Conservation (phyloP, 2,113 vertebrate genomes). For the Ophiodon elongatus region DNA sequence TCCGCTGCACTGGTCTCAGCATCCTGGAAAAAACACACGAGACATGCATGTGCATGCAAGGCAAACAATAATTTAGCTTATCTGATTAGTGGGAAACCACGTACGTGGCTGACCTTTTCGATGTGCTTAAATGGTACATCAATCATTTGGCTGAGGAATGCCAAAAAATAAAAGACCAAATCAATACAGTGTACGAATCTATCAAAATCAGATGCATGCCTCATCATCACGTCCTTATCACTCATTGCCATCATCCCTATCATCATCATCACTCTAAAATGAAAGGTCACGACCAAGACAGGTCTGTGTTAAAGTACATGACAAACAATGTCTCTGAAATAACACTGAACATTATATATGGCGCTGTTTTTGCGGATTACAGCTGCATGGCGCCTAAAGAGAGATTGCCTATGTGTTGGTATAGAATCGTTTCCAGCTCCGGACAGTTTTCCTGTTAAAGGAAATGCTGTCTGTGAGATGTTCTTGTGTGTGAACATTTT, state of each 20-base stretch:
- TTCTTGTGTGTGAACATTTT: slow-evolving; percentile 29
- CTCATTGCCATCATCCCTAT: slow-evolving; percentile 23
- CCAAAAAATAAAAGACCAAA: slow-evolving; percentile 7
- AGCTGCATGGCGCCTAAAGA: slow-evolving; percentile 2
- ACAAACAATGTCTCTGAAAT: neutral
- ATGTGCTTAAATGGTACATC: slow-evolving; percentile 50
- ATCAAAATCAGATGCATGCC: slow-evolving; percentile 1
- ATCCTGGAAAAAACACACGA: slow-evolving; percentile 80
- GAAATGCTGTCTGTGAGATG: slow-evolving; percentile 24
- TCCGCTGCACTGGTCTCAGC: slow-evolving; percentile 83
- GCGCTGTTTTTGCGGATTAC: neutral
- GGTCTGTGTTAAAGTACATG: neutral
- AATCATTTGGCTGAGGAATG: slow-evolving; percentile 39
- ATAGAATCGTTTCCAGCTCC: slow-evolving; percentile 7
- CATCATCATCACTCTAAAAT: slow-evolving; percentile 24
- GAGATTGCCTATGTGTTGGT: neutral
- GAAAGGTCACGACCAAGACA: slow-evolving; percentile 57
- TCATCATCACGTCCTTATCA: slow-evolving; percentile 24
- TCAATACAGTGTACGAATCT: slow-evolving; percentile 1
- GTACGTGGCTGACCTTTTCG: slow-evolving; percentile 57
- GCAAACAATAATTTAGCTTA: slow-evolving; percentile 33
- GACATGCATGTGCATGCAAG: slow-evolving; percentile 18
- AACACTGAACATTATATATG: neutral
- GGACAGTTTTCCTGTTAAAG: slow-evolving; percentile 3
- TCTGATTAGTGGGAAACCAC: slow-evolving; percentile 37